phyloP scores from a whole-genome alignment of 2,113 vertebrate species.

The Lasiurus cinereus region DNA sequence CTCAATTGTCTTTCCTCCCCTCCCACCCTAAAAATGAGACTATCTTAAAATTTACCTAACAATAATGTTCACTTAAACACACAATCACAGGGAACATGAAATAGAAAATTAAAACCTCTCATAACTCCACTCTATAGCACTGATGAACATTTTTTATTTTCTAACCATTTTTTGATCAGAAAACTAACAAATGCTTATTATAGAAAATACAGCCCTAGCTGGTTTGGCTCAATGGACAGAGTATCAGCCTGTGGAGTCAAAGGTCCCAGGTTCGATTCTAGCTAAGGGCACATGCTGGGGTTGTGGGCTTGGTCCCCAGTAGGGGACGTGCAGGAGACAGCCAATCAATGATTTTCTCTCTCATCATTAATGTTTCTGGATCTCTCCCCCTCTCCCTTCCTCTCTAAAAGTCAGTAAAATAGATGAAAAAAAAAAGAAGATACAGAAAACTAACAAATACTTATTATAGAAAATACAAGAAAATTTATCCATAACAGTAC shows the following conservation, averaged over 20 bases:
- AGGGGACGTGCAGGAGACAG: too few relatives aligned
- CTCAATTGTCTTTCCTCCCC: background rate
- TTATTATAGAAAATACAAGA: constrained; percentile 14
- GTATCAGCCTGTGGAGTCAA: too few relatives aligned
- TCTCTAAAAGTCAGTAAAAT: too few relatives aligned
- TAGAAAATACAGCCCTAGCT: background rate
- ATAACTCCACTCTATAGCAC: background rate
- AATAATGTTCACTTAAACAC: constrained; percentile 11
- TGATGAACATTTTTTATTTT: constrained; percentile 12
- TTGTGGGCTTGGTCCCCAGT: too few relatives aligned
- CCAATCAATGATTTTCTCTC: too few relatives aligned
- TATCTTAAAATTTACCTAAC: constrained; percentile 52
- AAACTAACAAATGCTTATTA: background rate
- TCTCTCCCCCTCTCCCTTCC: too few relatives aligned
- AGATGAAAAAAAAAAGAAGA: too few relatives aligned
- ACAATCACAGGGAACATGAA: constrained; percentile 6
- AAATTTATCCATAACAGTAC: background rate
- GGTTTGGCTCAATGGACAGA: too few relatives aligned
- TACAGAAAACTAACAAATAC: background rate
- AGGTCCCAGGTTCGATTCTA: too few relatives aligned
- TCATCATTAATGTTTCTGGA: too few relatives aligned
- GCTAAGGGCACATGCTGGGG: too few relatives aligned
- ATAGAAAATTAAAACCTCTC: background rate
- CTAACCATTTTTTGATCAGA: background rate
- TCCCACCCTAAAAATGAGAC: background rate